phyloP scores from a whole-genome alignment of 2,888 invertebrate species.

The Spilarctia lutea region DNA sequence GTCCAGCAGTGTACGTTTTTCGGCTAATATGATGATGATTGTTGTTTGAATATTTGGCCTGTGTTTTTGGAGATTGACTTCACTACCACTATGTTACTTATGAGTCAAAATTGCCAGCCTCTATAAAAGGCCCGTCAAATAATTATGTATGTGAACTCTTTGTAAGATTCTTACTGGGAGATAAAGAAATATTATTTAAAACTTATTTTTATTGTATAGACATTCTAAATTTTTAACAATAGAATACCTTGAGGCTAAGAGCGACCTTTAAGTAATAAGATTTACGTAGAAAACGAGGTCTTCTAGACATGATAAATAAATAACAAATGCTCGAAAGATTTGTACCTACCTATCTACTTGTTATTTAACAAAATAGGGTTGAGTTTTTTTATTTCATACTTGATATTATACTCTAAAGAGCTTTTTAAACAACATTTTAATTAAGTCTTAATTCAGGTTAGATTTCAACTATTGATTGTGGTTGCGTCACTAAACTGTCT shows the following conservation, averaged over 20 bases:
- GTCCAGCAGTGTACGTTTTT: too few relatives aligned
- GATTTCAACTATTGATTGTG: too few relatives aligned
- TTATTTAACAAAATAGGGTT: neutral
- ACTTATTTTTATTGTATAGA: neutral
- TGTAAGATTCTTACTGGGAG: neutral
- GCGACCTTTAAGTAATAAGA: neutral
- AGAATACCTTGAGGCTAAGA: neutral
- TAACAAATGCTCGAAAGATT: neutral
- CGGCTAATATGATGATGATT: too few relatives aligned
- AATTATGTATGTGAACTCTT: neutral
- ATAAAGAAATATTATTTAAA: neutral
- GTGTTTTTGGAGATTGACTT: too few relatives aligned
- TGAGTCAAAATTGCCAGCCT: too few relatives aligned
- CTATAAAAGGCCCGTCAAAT: neutral
- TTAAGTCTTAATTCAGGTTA: neutral
- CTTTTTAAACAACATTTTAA: neutral
- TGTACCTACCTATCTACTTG: neutral
- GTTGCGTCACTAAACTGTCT: too few relatives aligned
- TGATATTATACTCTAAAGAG: too few relatives aligned
- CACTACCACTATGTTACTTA: neutral
- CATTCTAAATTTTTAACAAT: slow-evolving; percentile 1
- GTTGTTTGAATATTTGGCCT: too few relatives aligned
- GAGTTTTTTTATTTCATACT: neutral
- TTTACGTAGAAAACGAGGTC: neutral
- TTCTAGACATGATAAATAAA: neutral